Conservation (phyloP, 2,888 invertebrate genomes). For the Toxonevra muliebris region DNA sequence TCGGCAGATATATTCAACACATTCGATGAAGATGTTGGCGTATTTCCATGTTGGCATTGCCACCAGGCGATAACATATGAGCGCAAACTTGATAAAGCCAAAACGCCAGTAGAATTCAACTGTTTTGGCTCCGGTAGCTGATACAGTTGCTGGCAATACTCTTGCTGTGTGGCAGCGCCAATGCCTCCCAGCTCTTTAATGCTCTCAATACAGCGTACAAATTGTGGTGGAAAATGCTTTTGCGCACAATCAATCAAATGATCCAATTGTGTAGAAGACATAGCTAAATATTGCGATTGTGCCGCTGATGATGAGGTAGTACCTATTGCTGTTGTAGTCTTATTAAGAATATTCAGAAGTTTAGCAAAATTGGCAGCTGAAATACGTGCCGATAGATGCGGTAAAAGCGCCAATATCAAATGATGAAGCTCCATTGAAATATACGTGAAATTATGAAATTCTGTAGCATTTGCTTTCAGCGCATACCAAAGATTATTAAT, state of each 20-base stretch:
- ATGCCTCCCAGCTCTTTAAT: slow-evolving; percentile 52
- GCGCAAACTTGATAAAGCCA: slow-evolving; percentile 54
- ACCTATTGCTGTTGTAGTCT: slow-evolving; percentile 44
- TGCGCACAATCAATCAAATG: slow-evolving; percentile 55
- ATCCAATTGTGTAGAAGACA: slow-evolving; percentile 49
- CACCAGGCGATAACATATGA: slow-evolving; percentile 52
- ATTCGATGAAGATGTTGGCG: background rate
- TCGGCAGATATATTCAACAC: background rate
- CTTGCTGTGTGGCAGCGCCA: slow-evolving; percentile 47
- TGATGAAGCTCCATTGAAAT: slow-evolving; percentile 52
- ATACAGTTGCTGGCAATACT: slow-evolving; percentile 49
- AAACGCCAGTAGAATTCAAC: slow-evolving; percentile 38
- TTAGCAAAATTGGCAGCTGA: slow-evolving; percentile 51
- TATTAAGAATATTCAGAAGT: slow-evolving; percentile 58
- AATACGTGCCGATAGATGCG: slow-evolving; percentile 58
- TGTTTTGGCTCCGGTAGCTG: slow-evolving; percentile 33
- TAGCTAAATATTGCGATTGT: slow-evolving; percentile 40
- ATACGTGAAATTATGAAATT: slow-evolving; percentile 53
- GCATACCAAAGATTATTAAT: slow-evolving; percentile 63
- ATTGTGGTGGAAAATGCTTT: slow-evolving; percentile 51
- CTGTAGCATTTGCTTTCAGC: slow-evolving; percentile 50
- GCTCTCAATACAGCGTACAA: slow-evolving; percentile 48
- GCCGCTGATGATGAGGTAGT: slow-evolving; percentile 11
- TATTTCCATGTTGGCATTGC: slow-evolving; percentile 29
- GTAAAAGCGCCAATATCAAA: slow-evolving; percentile 52